These are phyloP conservation scores for Leptarthrus brevirostris DNA, from an alignment of 2,888 invertebrate species.

Conservation along the genomic window DNA sequence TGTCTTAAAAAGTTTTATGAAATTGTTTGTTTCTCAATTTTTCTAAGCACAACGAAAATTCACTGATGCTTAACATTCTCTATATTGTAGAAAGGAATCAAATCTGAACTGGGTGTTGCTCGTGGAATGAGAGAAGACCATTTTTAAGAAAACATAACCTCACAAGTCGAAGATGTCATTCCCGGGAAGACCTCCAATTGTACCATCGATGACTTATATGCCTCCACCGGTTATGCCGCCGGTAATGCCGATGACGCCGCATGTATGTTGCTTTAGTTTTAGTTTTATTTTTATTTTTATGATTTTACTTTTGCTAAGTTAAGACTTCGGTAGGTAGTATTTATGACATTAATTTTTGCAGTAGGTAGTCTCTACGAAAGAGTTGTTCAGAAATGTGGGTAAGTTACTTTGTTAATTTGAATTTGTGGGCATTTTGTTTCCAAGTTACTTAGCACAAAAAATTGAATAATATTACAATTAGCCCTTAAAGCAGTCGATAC, in stretches of 20 bases:
- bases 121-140: constrained; percentile 10
- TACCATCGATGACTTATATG: constrained; percentile 80
- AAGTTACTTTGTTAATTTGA: constrained; percentile 37
- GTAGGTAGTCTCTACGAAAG: constrained; percentile 35
- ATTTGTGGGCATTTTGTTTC: constrained; percentile 39
- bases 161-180: constrained; percentile 78
- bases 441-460: neutral
- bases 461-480: neutral
- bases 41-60: too few species aligned
- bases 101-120: neutral
- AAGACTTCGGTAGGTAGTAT: constrained; percentile 28
- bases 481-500: neutral
- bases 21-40: too few species aligned
- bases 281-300: constrained; percentile 7
- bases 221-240: constrained; percentile 78
- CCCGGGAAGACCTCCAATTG: constrained; percentile 86
- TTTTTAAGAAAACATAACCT: constrained; percentile 29
- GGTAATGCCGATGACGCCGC: constrained; percentile 79
- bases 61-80: too few species aligned
- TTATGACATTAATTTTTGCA: constrained; percentile 33
- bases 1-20: too few species aligned
- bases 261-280: constrained; percentile 70
- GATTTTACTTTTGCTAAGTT: neutral
- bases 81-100: too few species aligned
- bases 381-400: constrained; percentile 22